These are phyloP conservation scores for Rutpela maculata DNA, from an alignment of 2,888 invertebrate species.

Conservation along the genomic window DNA sequence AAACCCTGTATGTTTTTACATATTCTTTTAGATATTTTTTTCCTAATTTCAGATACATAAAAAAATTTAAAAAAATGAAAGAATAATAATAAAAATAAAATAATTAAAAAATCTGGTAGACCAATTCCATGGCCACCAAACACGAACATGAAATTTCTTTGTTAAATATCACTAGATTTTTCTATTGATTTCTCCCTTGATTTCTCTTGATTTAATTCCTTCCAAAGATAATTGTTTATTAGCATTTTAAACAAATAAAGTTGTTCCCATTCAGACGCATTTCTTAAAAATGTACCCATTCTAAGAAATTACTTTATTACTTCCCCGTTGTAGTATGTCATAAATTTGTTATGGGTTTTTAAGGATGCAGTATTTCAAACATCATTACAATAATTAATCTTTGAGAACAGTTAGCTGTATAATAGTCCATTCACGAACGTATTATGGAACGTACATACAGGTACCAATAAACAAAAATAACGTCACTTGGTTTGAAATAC, in stretches of 20 bases:
- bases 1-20: too few species aligned
- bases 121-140: too few species aligned
- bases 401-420: conserved; percentile 17
- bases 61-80: too few species aligned
- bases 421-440: background rate
- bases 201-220: too few species aligned
- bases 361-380: conserved; percentile 10
- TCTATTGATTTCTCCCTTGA: too few species aligned
- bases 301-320: conserved; percentile 15
- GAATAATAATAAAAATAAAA: too few species aligned
- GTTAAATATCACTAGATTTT: too few species aligned
- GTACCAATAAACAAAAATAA: background rate
- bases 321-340: conserved; percentile 11
- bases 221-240: background rate
- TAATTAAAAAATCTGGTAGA: too few species aligned
- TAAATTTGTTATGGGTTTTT: conserved; percentile 11
- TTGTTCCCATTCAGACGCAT: background rate
- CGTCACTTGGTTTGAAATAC: too few species aligned
- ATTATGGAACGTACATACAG: background rate
- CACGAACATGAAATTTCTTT: too few species aligned
- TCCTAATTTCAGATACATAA: too few species aligned
- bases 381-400: conserved; percentile 23
- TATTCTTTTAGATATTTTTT: too few species aligned
- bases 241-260: background rate
- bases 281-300: background rate